Conservation (phyloP, 2,888 invertebrate species). For the Pinctada fucata region DNA sequence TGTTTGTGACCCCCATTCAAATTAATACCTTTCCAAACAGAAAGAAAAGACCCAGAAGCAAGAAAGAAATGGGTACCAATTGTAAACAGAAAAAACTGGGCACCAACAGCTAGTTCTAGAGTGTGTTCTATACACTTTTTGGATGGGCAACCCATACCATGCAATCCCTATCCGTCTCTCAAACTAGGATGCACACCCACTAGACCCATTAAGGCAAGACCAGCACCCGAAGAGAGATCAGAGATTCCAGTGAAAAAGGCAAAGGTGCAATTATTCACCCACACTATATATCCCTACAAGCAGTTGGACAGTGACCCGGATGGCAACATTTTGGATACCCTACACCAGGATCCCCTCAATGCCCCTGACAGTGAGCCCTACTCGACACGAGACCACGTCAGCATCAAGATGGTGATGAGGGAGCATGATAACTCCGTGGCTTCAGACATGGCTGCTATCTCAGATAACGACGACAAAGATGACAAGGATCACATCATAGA, state of each 20-base stretch:
- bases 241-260: not conserved
- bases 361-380: no score
- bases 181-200: not conserved
- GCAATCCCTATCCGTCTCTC: not conserved
- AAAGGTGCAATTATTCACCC: not conserved
- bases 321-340: no score
- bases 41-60: slow-evolving; percentile 4
- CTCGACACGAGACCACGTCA: no score
- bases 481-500: not conserved
- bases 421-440: not conserved
- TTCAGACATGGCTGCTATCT: not conserved
- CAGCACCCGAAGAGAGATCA: slow-evolving; percentile 9
- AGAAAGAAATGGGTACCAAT: not conserved
- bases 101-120: slow-evolving; percentile 4
- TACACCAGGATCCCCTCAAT: no score
- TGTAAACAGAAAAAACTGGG: slow-evolving; percentile 5
- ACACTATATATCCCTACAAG: not conserved
- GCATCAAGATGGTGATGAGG: not conserved
- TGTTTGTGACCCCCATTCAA: slow-evolving; percentile 7
- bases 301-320: no score
- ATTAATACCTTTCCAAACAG: slow-evolving; percentile 13
- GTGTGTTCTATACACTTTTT: slow-evolving; percentile 5
- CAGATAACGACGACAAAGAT: not conserved
- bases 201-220: not conserved
- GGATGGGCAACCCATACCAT: not conserved